These are phyloP conservation scores for Corythaixoides concolor DNA, from an alignment of 2,113 vertebrate genomes.

Conservation along the genomic window DNA sequence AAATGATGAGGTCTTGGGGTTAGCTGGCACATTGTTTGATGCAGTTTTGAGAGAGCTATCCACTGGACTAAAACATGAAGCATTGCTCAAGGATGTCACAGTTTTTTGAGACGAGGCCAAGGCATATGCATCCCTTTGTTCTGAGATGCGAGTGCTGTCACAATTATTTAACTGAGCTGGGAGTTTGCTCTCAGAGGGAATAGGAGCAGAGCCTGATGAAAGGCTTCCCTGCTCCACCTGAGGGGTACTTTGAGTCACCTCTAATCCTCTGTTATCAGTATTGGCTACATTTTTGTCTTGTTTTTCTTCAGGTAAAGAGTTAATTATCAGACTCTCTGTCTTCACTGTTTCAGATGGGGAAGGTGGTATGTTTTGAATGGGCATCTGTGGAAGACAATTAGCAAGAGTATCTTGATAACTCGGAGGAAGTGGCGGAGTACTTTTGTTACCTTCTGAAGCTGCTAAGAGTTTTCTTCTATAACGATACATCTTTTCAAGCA, in stretches of 20 bases:
- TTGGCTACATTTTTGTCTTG: background rate
- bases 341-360: background rate
- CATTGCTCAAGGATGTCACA: background rate
- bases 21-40: background rate
- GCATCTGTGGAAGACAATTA: background rate
- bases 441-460: constrained; percentile 27
- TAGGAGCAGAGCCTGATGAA: background rate
- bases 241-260: background rate
- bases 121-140: background rate
- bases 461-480: constrained; percentile 51
- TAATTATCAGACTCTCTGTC: background rate
- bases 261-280: background rate
- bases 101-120: background rate
- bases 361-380: background rate
- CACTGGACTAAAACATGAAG: background rate
- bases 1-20: background rate
- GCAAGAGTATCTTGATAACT: background rate
- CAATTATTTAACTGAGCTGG: background rate
- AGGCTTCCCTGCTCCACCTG: constrained; percentile 14
- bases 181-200: background rate
- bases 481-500: constrained; percentile 60
- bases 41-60: background rate
- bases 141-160: background rate
- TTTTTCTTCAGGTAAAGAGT: constrained; percentile 12
- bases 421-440: background rate